Conservation (phyloP, 2,888 invertebrate genomes). For the Athripsodes cinereus region DNA sequence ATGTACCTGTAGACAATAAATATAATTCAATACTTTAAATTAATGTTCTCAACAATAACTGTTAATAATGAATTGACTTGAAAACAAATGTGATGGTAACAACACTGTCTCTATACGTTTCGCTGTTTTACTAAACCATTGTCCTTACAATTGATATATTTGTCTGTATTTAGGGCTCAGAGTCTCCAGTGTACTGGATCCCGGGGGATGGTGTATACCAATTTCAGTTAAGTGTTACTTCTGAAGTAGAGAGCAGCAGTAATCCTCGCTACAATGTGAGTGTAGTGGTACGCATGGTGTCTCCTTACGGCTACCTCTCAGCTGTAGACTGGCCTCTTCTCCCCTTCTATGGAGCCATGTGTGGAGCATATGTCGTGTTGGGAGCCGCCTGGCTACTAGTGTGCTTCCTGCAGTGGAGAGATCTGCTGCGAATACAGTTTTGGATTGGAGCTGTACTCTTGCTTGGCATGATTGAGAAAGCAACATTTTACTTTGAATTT, state of each 20-base stretch:
- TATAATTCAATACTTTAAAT: too few relatives aligned
- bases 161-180: slow-evolving; percentile 14
- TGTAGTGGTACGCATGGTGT: slow-evolving; percentile 66
- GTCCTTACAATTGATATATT: too few relatives aligned
- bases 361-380: slow-evolving; percentile 76
- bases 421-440: slow-evolving; percentile 86
- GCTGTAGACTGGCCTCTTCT: slow-evolving; percentile 86
- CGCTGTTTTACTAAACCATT: too few relatives aligned
- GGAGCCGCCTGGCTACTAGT: slow-evolving; percentile 78
- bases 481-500: slow-evolving; percentile 88
- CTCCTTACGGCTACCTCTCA: slow-evolving; percentile 76
- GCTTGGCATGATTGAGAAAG: slow-evolving; percentile 80
- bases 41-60: too few relatives aligned
- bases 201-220: slow-evolving; percentile 69
- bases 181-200: slow-evolving; percentile 50
- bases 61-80: too few relatives aligned
- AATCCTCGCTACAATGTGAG: slow-evolving; percentile 50
- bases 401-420: slow-evolving; percentile 84
- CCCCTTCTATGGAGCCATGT: slow-evolving; percentile 88
- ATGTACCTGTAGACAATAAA: too few relatives aligned
- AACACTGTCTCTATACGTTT: too few relatives aligned
- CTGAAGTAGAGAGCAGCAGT: slow-evolving; percentile 33
- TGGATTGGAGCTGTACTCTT: slow-evolving; percentile 93
- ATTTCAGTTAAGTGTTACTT: slow-evolving; percentile 47
- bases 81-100: too few relatives aligned